Evolutionary conservation across 2,113 vertebrate genomes (phyloP), one percentile per base, ranked within the genome.

Genomic region (Pachycephala philippinensis): DNA sequence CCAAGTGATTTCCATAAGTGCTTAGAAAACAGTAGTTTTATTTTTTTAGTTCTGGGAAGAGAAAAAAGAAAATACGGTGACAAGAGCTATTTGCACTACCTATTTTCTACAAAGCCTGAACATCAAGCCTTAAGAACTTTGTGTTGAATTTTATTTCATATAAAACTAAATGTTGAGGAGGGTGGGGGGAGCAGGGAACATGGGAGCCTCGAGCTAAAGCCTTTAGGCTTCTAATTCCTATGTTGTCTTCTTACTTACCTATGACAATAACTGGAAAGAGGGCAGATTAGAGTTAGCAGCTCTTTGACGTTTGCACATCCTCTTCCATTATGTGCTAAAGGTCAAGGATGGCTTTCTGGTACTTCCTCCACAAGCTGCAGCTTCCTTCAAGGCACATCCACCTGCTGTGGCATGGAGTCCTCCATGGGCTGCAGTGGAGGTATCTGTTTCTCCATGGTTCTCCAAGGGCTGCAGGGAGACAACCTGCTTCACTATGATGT

Each of bases 151-250:
- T 86, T 9, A 20, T 42, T 49, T 80, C 11, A 56, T 40, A 20
- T 8, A 27, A 71, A 79, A 57, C 15, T 47, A 56, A 54, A 52
- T n/a, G 11, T 82, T 53, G 45, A 39, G 9, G 10, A 2, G 2
- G 1, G 4, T 11, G 40, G 7, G 4, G 10, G 4, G 10, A 4
- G 2, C 7, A 10, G 7, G 20, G 8, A 75, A 7, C 68, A 27
- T 54, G 18, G 20, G 5, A 70, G 0, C 5, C 11, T 89, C 28
- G 78, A 47, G 6, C 3, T 57, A 45, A 60, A 65, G 18, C 19
- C 31, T 61, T 90, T 87, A 47, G 23, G 11, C 4, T 78, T 90
- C 23, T 83, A 59, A 68, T 79, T 50, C 10, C 33, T 50, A 7
- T 52, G 27, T 30, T 84, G 9, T 39, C 20, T 81, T 65, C 45